phyloP scores from a whole-genome alignment of 2,113 vertebrate genomes.

The Coryphaenoides rupestris region DNA sequence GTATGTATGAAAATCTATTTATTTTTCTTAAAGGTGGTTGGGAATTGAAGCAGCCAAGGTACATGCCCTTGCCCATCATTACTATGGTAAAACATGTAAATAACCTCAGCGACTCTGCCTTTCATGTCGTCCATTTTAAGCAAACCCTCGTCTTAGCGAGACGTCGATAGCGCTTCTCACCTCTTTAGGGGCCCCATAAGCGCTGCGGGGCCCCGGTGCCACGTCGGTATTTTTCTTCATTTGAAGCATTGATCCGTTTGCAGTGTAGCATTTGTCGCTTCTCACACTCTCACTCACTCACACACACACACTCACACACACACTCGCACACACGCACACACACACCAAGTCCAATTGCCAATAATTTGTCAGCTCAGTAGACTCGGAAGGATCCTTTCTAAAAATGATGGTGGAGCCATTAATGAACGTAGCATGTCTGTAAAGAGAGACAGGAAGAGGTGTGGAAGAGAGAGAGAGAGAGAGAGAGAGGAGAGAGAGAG shows the following conservation, averaged over 20 bases:
- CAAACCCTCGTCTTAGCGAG: slow-evolving; percentile 37
- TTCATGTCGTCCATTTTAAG: slow-evolving; percentile 38
- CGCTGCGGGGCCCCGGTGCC: slow-evolving; percentile 4
- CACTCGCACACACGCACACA: neutral
- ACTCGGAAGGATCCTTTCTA: neutral
- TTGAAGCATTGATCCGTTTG: slow-evolving; percentile 30
- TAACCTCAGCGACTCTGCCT: slow-evolving; percentile 28
- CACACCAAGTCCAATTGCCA: neutral
- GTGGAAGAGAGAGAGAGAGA: slow-evolving; percentile 7
- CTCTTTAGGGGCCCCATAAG: slow-evolving; percentile 41
- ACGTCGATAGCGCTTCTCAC: slow-evolving; percentile 35
- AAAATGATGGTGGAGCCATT: neutral
- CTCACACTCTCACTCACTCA: slow-evolving; percentile 4
- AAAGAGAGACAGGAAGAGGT: neutral
- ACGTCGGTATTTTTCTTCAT: slow-evolving; percentile 34
- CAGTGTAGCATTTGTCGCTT: slow-evolving; percentile 13
- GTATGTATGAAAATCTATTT: neutral
- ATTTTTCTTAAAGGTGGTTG: neutral
- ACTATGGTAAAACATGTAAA: slow-evolving; percentile 56
- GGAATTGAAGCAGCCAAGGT: neutral
- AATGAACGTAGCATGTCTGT: neutral
- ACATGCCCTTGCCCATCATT: slow-evolving; percentile 21
- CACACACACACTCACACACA: neutral
- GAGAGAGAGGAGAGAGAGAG: too few relatives aligned
- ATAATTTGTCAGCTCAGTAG: neutral